Conservation (phyloP, 1,140 invertebrate genomes). For the Luehdorfia chinensis region DNA sequence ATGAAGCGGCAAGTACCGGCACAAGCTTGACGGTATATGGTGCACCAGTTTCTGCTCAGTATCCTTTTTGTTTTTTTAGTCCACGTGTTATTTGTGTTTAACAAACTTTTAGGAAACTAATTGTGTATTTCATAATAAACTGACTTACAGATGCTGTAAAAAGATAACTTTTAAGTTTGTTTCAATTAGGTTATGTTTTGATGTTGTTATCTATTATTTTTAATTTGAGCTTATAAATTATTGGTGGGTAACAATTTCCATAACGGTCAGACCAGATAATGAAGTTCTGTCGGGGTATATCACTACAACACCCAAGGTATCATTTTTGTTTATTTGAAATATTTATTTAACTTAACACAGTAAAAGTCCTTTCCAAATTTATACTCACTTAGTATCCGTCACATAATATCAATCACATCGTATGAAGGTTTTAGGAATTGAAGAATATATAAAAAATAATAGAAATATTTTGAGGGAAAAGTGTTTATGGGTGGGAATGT, state of each 20-base stretch:
- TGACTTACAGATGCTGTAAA: neutral
- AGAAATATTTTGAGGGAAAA: too few species aligned
- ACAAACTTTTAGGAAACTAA: conserved; percentile 11
- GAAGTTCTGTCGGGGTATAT: conserved; percentile 70
- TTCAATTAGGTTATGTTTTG: conserved; percentile 13
- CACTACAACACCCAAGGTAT: conserved; percentile 65
- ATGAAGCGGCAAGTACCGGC: conserved; percentile 55
- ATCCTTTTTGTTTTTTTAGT: conserved; percentile 55
- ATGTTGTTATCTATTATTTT: conserved; percentile 4
- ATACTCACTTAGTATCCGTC: too few species aligned
- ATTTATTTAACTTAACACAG: too few species aligned
- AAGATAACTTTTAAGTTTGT: conserved; percentile 2
- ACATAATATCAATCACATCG: too few species aligned
- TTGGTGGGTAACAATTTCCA: conserved; percentile 29
- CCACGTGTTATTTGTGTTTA: conserved; percentile 51
- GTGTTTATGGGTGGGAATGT: too few species aligned
- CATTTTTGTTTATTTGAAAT: too few species aligned
- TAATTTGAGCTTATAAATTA: neutral
- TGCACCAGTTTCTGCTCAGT: conserved; percentile 46
- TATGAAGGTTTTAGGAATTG: too few species aligned
- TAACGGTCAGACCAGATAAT: conserved; percentile 61
- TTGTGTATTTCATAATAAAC: conserved; percentile 4
- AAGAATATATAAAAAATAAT: too few species aligned
- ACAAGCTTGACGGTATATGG: conserved; percentile 56
- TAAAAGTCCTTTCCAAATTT: too few species aligned